Conservation (phyloP, 2,113 vertebrate genomes). For the Cervus canadensis region DNA sequence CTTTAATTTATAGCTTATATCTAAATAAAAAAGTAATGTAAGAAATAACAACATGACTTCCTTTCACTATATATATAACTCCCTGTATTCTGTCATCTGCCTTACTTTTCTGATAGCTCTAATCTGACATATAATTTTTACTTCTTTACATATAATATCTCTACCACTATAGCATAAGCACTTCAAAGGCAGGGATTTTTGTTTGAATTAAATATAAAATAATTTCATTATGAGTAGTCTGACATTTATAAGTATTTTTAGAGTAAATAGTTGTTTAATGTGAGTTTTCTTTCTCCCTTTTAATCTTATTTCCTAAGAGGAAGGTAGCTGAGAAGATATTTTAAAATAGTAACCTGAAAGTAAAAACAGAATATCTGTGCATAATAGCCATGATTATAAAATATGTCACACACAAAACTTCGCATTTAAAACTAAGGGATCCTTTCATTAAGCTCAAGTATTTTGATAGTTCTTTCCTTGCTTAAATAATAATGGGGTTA, state of each 20-base stretch:
- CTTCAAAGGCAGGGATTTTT: neutral
- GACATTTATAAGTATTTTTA: neutral
- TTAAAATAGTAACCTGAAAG: neutral
- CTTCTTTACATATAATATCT: neutral
- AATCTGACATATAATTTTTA: neutral
- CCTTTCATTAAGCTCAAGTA: neutral
- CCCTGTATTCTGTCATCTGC: neutral
- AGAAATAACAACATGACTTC: neutral
- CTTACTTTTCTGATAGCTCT: neutral
- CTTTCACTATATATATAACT: neutral
- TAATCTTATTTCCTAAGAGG: neutral
- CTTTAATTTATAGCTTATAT: neutral
- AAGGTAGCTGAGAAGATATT: neutral
- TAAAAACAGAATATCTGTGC: neutral
- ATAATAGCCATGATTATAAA: neutral
- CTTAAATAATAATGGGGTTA: neutral
- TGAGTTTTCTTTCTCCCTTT: neutral
- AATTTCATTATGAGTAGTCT: neutral
- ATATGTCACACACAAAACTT: neutral
- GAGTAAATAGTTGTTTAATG: neutral
- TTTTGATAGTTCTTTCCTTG: neutral
- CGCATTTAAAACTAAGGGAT: constrained; percentile 7
- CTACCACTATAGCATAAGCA: neutral
- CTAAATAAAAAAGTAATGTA: neutral
- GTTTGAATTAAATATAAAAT: neutral